Base-by-base conservation (phyloP, 2,797 vertebrate species). In the Phrynocephalus forsythii region DNA sequence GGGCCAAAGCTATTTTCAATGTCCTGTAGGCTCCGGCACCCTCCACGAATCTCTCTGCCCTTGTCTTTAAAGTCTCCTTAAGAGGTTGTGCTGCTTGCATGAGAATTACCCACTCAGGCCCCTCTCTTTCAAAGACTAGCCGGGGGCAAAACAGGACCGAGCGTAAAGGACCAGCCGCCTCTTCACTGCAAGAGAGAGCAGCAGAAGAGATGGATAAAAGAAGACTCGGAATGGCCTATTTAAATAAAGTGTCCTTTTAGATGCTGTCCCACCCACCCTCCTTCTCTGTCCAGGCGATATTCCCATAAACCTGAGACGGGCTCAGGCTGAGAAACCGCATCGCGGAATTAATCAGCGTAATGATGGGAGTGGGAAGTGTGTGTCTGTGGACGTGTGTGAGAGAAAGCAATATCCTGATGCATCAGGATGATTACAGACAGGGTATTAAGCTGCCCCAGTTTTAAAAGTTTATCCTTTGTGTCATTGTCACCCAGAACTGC, bases 51-150 rank as follows among this genome's bases (percentile, higher is more conserved):
- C 10, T 79, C 82, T 77, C 79, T 60, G 22, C 63, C 52, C 30
- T 79, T 71, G 6, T 82, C 67, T 84, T 84, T 67, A 80, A 83
- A 90, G 86, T 8, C 28, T 16, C 56, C 69, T 56, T 67, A 90
- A 80, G 86, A 85, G 66, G 60, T 76, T 48, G 69, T 50, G 67
- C 24, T 68, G 1, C 50, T 69, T 77, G n/a, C 10, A 44, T 89
- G 66, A 24, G 68, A 66, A 56, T 66, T 60, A 86, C 79, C 79
- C 77, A 26, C 72, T 82, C 67, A 78, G 79, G 67, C 44, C 44
- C 16, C 86, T 89, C 80, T 33, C 48, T 68, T 68, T 68, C 48
- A 48, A 82, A 78, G 73, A 2, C 44, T 75, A 28, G 16, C 28
- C 33, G 7, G 6, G 15, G 63, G 22, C 71, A 68, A 77, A 85